Conservation (phyloP, 2,797 vertebrate genomes). For the Alauda arvensis region DNA sequence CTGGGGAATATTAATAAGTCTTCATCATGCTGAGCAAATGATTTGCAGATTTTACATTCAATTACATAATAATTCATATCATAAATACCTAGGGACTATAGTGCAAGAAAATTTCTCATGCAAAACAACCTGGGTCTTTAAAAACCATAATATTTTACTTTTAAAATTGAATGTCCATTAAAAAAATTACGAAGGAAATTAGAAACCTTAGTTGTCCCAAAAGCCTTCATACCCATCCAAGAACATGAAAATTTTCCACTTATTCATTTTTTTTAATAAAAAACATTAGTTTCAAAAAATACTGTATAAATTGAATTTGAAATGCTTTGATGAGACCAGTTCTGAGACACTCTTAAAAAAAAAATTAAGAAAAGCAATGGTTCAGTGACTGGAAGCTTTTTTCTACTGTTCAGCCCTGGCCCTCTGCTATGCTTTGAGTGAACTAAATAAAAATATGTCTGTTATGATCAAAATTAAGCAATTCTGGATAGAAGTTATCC, state of each 20-base stretch:
- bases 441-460: neutral
- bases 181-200: neutral
- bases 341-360: neutral
- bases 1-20: neutral
- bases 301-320: neutral
- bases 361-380: neutral
- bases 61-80: neutral
- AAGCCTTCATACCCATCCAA: neutral
- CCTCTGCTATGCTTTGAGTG: neutral
- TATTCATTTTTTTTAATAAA: neutral
- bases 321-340: neutral
- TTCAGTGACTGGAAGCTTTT: neutral
- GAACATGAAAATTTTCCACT: neutral
- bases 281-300: neutral
- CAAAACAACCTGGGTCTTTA: neutral
- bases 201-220: neutral
- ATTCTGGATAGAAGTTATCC: neutral
- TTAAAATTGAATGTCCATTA: neutral
- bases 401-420: neutral
- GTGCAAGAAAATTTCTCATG: neutral
- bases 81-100: neutral
- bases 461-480: neutral
- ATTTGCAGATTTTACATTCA: conserved; percentile 5
- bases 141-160: neutral
- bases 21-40: conserved; percentile 3